phyloP scores from a whole-genome alignment of 2,888 invertebrate species.

The Cistogaster globosa region DNA sequence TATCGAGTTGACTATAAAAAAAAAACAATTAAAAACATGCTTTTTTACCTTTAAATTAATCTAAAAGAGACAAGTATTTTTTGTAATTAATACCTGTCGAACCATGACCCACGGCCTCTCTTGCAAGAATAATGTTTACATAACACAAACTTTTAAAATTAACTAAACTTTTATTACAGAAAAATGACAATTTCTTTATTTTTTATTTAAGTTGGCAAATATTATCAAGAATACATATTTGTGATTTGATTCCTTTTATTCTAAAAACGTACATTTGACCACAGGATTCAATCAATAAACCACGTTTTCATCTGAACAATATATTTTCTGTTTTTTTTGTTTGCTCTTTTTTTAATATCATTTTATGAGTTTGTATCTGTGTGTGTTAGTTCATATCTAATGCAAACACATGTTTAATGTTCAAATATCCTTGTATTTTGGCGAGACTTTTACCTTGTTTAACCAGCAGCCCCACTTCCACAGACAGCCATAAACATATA shows the following conservation, averaged over 20 bases:
- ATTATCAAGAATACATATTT: slow-evolving; percentile 10
- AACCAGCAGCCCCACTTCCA: slow-evolving; percentile 36
- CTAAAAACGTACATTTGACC: slow-evolving; percentile 52
- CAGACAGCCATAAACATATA: slow-evolving; percentile 41
- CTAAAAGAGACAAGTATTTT: slow-evolving; percentile 19
- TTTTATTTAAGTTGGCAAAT: slow-evolving; percentile 25
- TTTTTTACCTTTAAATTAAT: background rate
- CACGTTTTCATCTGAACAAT: slow-evolving; percentile 66
- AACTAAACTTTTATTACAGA: slow-evolving; percentile 56
- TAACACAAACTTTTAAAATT: slow-evolving; percentile 63
- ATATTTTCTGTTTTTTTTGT: slow-evolving; percentile 32
- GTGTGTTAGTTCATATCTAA: slow-evolving; percentile 45
- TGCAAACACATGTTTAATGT: slow-evolving; percentile 66
- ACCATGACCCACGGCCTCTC: slow-evolving; percentile 14
- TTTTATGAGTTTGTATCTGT: too few species aligned
- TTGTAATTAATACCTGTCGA: slow-evolving; percentile 61
- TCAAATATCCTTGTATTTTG: slow-evolving; percentile 65
- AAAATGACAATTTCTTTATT: slow-evolving; percentile 27
- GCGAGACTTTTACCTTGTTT: slow-evolving; percentile 70
- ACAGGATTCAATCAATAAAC: slow-evolving; percentile 70
- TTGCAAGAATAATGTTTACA: slow-evolving; percentile 36
- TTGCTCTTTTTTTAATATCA: slow-evolving; percentile 7
- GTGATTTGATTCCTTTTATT: slow-evolving; percentile 14
- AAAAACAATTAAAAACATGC: slow-evolving; percentile 25
- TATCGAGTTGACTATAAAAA: background rate